These are phyloP conservation scores for Chrysolina americana DNA, from an alignment of 2,888 invertebrate species.

Conservation along the genomic window DNA sequence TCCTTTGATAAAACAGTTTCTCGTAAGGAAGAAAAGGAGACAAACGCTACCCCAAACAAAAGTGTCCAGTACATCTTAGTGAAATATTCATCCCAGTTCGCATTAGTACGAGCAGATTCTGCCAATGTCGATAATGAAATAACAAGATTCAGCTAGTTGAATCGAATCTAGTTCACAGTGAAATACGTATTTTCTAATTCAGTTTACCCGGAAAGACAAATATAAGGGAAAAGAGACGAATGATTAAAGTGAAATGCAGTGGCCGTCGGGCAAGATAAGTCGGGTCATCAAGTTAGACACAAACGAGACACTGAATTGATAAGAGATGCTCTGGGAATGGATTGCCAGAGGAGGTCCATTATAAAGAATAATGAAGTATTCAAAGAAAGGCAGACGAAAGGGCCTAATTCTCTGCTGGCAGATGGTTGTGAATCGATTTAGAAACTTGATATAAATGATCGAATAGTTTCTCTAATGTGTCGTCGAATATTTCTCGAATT, in stretches of 20 bases:
- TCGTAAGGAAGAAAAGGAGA: too few relatives aligned
- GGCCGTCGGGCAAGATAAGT: constrained; percentile 43
- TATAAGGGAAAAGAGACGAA: constrained; percentile 42
- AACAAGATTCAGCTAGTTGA: background rate
- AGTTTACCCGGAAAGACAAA: constrained; percentile 23
- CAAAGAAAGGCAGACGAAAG: constrained; percentile 10
- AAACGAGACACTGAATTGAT: constrained; percentile 46
- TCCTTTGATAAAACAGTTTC: too few relatives aligned
- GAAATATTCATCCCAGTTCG: too few relatives aligned
- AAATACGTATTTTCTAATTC: constrained; percentile 11
- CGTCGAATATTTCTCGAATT: too few relatives aligned
- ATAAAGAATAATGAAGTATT: constrained; percentile 22
- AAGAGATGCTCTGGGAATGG: constrained; percentile 43
- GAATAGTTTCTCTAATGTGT: too few relatives aligned
- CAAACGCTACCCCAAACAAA: too few relatives aligned
- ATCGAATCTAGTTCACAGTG: constrained; percentile 14
- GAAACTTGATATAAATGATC: background rate
- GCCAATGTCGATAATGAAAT: background rate
- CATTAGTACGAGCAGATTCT: too few relatives aligned
- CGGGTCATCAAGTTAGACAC: constrained; percentile 43
- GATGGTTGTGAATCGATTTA: background rate
- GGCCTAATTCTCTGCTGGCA: background rate
- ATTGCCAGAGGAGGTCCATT: constrained; percentile 25
- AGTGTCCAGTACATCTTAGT: too few relatives aligned
- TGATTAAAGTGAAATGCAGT: constrained; percentile 43